A percentile compares a stretch with the other conserved stretches of the same genome.
These are phyloP conservation scores for Penaeus japonicus DNA, from an alignment of 1,140 invertebrate genomes.

Conservation along the genomic window DNA sequence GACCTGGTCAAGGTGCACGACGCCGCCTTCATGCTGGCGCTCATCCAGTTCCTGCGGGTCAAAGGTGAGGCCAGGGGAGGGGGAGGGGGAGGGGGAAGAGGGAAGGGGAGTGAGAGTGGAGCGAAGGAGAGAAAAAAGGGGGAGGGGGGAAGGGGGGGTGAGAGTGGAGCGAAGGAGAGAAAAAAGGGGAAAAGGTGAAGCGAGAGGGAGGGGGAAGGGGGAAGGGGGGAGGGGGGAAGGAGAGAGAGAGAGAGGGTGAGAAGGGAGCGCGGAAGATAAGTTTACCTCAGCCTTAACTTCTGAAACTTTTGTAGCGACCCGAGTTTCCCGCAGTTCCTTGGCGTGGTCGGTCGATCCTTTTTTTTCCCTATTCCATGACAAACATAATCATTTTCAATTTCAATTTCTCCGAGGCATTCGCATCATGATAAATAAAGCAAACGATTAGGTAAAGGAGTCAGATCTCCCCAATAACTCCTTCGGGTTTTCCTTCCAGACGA, in stretches of 20 bases:
- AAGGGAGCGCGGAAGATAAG: not conserved
- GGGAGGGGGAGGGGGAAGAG: not conserved
- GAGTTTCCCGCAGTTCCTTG: too few species aligned
- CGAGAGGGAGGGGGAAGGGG: not conserved
- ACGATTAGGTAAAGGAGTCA: too few species aligned
- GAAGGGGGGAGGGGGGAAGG: not conserved
- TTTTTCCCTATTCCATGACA: too few species aligned
- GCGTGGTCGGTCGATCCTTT: too few species aligned
- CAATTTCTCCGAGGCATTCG: too few species aligned
- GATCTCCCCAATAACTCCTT: too few species aligned
- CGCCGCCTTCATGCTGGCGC: constrained; percentile 29
- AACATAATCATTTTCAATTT: too few species aligned
- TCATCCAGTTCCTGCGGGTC: constrained; percentile 31
- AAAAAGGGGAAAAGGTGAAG: not conserved
- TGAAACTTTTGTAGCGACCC: too few species aligned
- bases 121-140: not conserved
- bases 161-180: not conserved
- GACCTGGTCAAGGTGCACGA: constrained; percentile 34
- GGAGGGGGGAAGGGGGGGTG: not conserved
- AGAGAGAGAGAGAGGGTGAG: not conserved
- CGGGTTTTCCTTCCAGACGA: too few species aligned
- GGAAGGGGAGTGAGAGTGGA: too few species aligned
- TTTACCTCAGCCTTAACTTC: too few species aligned
- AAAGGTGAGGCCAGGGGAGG: not conserved
- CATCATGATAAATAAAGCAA: too few species aligned